Evolutionary conservation across 2,113 vertebrate species (phyloP).

Genomic region (Brachypodius melanocephalos): DNA sequence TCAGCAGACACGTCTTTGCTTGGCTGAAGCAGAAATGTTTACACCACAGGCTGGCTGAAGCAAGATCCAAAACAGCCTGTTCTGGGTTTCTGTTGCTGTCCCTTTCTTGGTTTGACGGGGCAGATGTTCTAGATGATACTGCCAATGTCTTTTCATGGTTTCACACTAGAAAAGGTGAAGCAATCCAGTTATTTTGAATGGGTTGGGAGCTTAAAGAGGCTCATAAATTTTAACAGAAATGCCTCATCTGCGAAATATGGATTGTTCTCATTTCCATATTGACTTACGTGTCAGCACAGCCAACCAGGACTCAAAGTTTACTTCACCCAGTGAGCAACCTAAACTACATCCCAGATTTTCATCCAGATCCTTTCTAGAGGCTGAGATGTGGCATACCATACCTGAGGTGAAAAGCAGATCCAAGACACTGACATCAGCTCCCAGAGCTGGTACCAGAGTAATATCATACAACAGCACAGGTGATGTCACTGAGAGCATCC

Average conservation of each 20-base stretch:
- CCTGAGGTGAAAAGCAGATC: background rate
- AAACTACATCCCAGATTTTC: background rate
- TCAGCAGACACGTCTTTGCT: background rate
- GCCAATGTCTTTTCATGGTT: background rate
- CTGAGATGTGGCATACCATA: background rate
- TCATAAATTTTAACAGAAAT: background rate
- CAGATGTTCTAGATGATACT: background rate
- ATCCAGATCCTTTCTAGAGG: background rate
- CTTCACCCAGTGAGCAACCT: background rate
- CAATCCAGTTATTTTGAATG: background rate
- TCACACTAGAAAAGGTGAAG: background rate
- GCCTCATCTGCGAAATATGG: background rate
- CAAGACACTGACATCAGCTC: background rate
- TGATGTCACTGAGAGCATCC: background rate
- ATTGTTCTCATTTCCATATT: background rate
- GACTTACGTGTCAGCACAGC: background rate
- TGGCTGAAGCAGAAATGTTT: background rate
- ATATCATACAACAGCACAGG: accelerated
- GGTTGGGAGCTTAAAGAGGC: background rate
- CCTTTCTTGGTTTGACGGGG: background rate
- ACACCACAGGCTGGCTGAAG: background rate
- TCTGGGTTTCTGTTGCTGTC: background rate
- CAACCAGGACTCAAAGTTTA: background rate
- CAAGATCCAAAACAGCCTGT: background rate
- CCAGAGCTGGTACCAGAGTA: background rate